phyloP scores from a whole-genome alignment of 2,113 vertebrate species.

The chimpanzee (Pan troglodytes) region NHGRI_mPanTro3-v2.1_pri NC_072410.2:35980501-35981000 shows the following conservation, averaged over 20 bases:
- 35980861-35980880: neutral
- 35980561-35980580: neutral
- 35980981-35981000: conserved; percentile 28
- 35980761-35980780: neutral
- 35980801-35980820: neutral
- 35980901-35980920: neutral
- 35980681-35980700: conserved; percentile 31
- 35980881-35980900: accelerated
- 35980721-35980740: conserved; percentile 1
- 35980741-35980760: conserved; percentile 24
- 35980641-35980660: neutral
- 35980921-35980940: neutral
- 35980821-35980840: neutral
- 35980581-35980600: neutral
- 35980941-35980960: neutral
- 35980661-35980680: neutral
- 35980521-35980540: conserved; percentile 54
- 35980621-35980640: neutral
- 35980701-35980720: neutral
- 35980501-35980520: conserved; percentile 72
- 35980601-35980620: neutral
- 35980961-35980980: conserved; percentile 73
- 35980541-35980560: conserved; percentile 59
- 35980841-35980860: neutral
- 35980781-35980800: neutral